A percentile compares a stretch with the other conserved stretches of the same genome.
Evolutionary conservation across 2,113 vertebrate species (phyloP).

Genomic region (Trachemys scripta): DNA sequence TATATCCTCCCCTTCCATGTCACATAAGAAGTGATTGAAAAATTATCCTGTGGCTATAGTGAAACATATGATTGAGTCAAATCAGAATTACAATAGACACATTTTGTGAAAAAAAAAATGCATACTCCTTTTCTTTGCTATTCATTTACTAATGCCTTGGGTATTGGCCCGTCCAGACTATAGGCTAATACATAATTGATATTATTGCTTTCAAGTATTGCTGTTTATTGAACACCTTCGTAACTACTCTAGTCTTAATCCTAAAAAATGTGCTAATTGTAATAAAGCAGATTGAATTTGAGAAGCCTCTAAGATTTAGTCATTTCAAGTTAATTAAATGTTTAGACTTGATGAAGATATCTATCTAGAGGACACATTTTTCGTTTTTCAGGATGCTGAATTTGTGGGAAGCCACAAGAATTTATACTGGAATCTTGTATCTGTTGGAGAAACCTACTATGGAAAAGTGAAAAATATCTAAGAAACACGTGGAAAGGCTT

Average conservation of each 20-base stretch:
- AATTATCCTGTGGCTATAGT: background rate
- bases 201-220: background rate
- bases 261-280: background rate
- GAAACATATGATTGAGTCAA: background rate
- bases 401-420: background rate
- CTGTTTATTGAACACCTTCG: background rate
- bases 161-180: background rate
- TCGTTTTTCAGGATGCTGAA: background rate
- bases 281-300: background rate
- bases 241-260: background rate
- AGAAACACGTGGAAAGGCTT: constrained; percentile 25
- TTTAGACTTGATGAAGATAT: background rate
- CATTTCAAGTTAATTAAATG: background rate
- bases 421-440: background rate
- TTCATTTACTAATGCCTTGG: background rate
- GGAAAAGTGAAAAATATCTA: background rate
- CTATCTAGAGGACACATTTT: background rate
- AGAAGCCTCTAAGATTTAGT: background rate
- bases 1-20: background rate
- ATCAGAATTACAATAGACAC: background rate
- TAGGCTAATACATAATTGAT: background rate
- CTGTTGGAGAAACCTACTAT: background rate
- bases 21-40: background rate
- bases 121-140: background rate
- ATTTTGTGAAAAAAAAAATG: background rate